Conservation (phyloP, 2,113 vertebrate genomes). For the Trachemys scripta region DNA sequence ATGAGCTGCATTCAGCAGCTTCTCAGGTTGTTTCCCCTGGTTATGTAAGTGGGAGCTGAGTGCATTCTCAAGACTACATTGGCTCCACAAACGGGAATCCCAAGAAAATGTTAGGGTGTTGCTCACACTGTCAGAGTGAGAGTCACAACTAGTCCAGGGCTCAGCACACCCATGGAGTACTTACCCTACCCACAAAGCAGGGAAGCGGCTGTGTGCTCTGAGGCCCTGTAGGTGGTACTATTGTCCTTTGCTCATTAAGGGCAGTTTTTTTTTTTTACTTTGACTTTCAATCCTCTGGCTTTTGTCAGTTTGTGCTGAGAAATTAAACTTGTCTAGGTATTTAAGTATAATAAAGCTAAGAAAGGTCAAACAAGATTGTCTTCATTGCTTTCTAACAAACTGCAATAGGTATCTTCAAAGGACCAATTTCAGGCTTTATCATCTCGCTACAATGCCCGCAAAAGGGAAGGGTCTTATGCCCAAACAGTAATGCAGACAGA, state of each 20-base stretch:
- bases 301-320: slow-evolving; percentile 53
- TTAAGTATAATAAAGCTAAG: slow-evolving; percentile 67
- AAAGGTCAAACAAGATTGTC: slow-evolving; percentile 66
- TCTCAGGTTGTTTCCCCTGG: slow-evolving; percentile 43
- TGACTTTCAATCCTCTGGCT: slow-evolving; percentile 40
- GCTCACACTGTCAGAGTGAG: background rate
- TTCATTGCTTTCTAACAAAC: slow-evolving; percentile 69
- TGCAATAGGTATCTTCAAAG: slow-evolving; percentile 69
- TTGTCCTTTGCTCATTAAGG: slow-evolving; percentile 20
- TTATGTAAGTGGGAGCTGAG: background rate
- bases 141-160: background rate
- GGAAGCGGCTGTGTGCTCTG: background rate
- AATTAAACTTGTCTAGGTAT: slow-evolving; percentile 34
- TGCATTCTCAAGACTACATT: background rate
- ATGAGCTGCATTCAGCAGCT: slow-evolving; percentile 33
- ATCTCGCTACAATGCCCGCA: slow-evolving; percentile 66
- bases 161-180: background rate
- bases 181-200: background rate
- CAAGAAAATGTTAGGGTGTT: background rate
- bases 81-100: background rate
- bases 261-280: slow-evolving; percentile 10
- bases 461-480: slow-evolving; percentile 69
- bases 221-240: background rate
- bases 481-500: slow-evolving; percentile 74
- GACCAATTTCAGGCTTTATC: slow-evolving; percentile 71